Percentiles rank a stretch among this genome's conserved stretches.
Conservation (phyloP, 2,888 invertebrate genomes). For the Drosophila histrio region DNA sequence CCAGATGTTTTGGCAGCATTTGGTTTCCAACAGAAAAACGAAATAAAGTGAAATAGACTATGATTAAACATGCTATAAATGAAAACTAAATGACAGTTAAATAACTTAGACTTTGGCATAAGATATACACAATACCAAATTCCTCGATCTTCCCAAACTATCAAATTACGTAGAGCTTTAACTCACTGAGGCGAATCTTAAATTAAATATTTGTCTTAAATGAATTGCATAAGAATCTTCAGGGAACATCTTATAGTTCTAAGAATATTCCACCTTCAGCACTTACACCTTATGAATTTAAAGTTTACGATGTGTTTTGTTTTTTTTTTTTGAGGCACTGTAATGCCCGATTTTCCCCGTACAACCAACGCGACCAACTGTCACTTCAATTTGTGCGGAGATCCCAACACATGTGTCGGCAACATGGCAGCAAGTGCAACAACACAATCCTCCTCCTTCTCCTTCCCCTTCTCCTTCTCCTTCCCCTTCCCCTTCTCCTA, state of each 20-base stretch:
- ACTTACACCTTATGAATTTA: not conserved
- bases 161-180: no score
- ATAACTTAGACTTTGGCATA: not conserved
- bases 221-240: no score
- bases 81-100: not conserved
- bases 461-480: conserved; percentile 21
- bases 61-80: conserved; percentile 1
- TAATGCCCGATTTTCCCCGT: conserved; percentile 23
- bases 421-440: conserved; percentile 23
- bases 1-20: conserved; percentile 34
- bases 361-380: conserved; percentile 28
- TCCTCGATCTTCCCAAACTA: not conserved
- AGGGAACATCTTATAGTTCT: no score
- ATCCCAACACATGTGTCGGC: conserved; percentile 42
- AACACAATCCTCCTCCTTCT: conserved; percentile 2
- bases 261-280: not conserved
- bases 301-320: not conserved
- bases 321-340: not conserved
- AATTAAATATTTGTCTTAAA: no score
- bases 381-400: conserved; percentile 17
- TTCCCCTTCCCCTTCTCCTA: conserved; percentile 18
- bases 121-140: not conserved
- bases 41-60: not conserved
- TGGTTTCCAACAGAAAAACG: not conserved
- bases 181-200: no score